These are phyloP conservation scores for Amiota mariae DNA, from an alignment of 2,888 invertebrate species.

Conservation along the genomic window DNA sequence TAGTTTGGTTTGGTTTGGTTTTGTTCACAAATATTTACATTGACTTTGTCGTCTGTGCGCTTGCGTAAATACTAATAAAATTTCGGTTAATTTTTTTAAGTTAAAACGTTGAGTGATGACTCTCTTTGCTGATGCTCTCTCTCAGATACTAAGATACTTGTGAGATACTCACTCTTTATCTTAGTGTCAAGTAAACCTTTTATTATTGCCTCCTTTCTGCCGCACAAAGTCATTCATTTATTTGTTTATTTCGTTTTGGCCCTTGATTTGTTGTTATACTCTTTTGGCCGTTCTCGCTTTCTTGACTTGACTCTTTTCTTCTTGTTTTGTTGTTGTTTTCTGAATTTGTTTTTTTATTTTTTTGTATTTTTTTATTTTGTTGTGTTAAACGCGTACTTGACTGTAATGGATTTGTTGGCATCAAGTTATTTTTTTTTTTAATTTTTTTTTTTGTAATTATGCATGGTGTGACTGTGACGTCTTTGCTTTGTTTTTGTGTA, in stretches of 20 bases:
- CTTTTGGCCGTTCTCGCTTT: not conserved
- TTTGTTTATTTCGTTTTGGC: conserved; percentile 50
- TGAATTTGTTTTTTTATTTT: too few species aligned
- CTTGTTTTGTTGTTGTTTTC: conserved; percentile 47
- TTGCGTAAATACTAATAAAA: conserved; percentile 72
- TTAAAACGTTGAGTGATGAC: conserved; percentile 51
- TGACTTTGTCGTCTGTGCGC: conserved; percentile 63
- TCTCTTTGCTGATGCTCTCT: not conserved
- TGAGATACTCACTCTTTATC: too few species aligned
- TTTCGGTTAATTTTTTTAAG: conserved; percentile 70
- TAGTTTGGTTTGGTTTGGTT: conserved; percentile 26
- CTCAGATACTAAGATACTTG: too few species aligned
- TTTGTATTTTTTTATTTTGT: not conserved
- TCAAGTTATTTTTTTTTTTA: conserved; percentile 64
- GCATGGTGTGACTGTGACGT: conserved; percentile 43
- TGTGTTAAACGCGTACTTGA: conserved; percentile 53
- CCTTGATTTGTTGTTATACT: not conserved
- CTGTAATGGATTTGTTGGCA: conserved; percentile 68
- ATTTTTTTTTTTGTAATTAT: conserved; percentile 49
- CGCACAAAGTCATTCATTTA: conserved; percentile 55
- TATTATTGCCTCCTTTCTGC: too few species aligned
- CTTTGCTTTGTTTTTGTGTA: conserved; percentile 19
- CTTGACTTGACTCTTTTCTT: not conserved
- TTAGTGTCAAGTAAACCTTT: too few species aligned
- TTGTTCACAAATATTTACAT: conserved; percentile 60